Base-by-base conservation (phyloP, 2,797 vertebrate species). In the Macrochelys suwanniensis region DNA sequence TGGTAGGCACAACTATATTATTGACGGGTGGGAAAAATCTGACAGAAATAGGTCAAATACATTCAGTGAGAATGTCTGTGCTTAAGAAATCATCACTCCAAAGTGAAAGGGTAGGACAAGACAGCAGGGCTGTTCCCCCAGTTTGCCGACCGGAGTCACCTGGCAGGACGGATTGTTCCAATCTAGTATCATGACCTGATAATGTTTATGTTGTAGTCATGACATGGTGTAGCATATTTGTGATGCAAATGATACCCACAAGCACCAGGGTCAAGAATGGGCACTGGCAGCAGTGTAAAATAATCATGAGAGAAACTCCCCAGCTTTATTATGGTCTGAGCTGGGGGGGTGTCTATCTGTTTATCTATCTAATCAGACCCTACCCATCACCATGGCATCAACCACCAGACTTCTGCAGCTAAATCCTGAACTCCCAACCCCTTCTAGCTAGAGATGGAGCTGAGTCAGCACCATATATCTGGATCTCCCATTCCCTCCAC, bases 381-480 rank as follows among this genome's bases (percentile, higher is more conserved):
- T 23, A 71, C n/a, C 21, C 19, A 68, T 42, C 37, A 71, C 68
- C 25, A 6, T 84, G n/a, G n/a, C 83, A 7, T 78, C 85, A 23
- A 82, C 59, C 56, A 19, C 82, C 74, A 89, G 92, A n/a, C 0
- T 6, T 79, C 89, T 71, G n/a, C n/a, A 47, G 25, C 65, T 92
- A 47, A 65, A 31, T 94, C 89, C 53, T 90, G 74, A 10, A 0
- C 4, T 82, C 71, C 80, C 80, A 91, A 86, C 50, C 47, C 57
- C n/a, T 79, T 79, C 56, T 82, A 1, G 87, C 91, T 79, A 90
- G 78, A 76, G 77, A 68, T 25, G 59, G 13, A 79, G 71, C 80
- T 0, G 0, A 77, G 81, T 54, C 87, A 88, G 42, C 7, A 23
- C 87, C 61, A 33, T 50, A 16, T 74, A n/a, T 3, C 1, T 1